Evolutionary conservation across 1,140 invertebrate species (phyloP), one percentile per base, ranked within the genome.

Genomic region (Manduca sexta): DNA sequence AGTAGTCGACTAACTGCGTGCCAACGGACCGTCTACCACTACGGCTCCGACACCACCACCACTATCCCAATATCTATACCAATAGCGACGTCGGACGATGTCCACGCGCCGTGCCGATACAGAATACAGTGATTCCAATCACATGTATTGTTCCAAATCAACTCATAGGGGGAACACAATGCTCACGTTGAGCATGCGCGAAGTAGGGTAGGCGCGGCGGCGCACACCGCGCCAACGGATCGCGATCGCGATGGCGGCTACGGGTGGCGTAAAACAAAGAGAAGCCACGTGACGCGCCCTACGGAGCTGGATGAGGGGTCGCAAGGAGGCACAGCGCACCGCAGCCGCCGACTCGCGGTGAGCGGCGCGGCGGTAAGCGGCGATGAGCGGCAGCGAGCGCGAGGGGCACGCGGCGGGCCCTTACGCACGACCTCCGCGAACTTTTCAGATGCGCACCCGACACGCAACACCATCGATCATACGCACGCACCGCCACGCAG

Each of bases 381-480:
- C 63, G n/a, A n/a, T 48, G 56, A 60, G 58, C 3, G 6, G 2
- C 13, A n/a, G 29, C 64, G 56, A 58, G 59, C 68, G 64, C 21
- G 4, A 8, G 8, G 21, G 4, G 21, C 21, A 26, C 21, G 8
- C 21, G n/a, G 21, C 21, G 21, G 43, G 43, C 43, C 31, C 15
- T 21, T 34, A 18, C 33, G 33, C 33, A 26, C 21, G 4, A 26
- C 64, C 69, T 67, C 62, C 65, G 66, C 58, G 57, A 49, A 50
- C 53, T 41, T 50, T 45, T 46, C 49, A 63, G 46, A 66, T 62
- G 60, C 37, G 11, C 26, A 18, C 37, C 37, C 13, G 12, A 17
- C 79, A 83, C 79, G 79, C 79, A 78, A 78, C 52, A 69, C 64
- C 70, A 82, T 80, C 74, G 69, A 80, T 77, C 79, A 80, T 65